Percentiles rank a stretch among this genome's conserved stretches.
Conservation (phyloP, 2,888 invertebrate genomes). For the Ecdyonurus torrentis region DNA sequence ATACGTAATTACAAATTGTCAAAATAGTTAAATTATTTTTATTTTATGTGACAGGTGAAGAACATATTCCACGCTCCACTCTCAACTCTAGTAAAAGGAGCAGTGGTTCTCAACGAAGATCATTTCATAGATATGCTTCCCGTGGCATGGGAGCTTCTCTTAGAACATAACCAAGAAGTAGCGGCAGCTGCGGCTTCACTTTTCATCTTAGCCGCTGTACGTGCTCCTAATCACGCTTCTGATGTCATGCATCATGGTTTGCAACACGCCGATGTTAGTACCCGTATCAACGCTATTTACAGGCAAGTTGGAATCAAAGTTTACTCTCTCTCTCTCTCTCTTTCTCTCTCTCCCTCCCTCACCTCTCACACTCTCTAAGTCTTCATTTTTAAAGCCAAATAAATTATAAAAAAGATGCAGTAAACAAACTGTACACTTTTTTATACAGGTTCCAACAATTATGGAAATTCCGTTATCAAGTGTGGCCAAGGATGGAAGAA, state of each 20-base stretch:
- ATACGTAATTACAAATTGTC: too few relatives aligned
- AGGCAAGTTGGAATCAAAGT: constrained; percentile 28
- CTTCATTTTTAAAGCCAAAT: too few relatives aligned
- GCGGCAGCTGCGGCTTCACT: constrained; percentile 72
- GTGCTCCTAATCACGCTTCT: constrained; percentile 74
- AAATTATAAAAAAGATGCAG: too few relatives aligned
- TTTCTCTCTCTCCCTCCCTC: not conserved
- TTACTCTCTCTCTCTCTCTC: not conserved
- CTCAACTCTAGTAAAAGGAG: constrained; percentile 74
- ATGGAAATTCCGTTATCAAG: constrained; percentile 95
- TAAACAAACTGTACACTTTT: too few relatives aligned
- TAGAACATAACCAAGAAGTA: constrained; percentile 82
- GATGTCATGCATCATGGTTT: constrained; percentile 80
- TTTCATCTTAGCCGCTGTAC: constrained; percentile 85
- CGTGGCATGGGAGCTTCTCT: constrained; percentile 85
- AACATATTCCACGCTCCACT: constrained; percentile 82
- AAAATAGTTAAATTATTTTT: too few relatives aligned
- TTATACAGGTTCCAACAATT: constrained; percentile 82
- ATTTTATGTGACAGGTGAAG: constrained; percentile 67
- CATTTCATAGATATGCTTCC: constrained; percentile 75
- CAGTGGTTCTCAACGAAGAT: constrained; percentile 74
- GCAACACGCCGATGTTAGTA: constrained; percentile 63
- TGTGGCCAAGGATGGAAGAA: constrained; percentile 99
- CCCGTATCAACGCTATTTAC: constrained; percentile 67
- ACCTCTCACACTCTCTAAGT: not conserved